Evolutionary conservation across 2,797 vertebrate species (phyloP), one percentile per base, ranked within the genome.

Genomic region (Rhabdophis nuchalis): DNA sequence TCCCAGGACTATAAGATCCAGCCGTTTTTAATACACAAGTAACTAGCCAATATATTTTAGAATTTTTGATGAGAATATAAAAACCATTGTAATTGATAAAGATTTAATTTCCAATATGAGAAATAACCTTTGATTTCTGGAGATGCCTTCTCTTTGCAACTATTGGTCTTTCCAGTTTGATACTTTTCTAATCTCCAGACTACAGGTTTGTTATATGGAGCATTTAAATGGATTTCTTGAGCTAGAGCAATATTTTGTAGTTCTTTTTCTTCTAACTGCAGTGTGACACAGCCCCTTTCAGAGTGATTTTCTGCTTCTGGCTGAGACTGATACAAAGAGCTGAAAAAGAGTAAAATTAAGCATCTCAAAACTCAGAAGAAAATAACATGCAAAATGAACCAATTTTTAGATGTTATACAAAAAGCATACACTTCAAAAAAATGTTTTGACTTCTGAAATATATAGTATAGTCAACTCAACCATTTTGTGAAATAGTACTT

Each of bases 301-400:
- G 57, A 25, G 64, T 94, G 90, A 25, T 93, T 93, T 93, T 94
- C 93, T 93, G 88, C 92, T 68, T 90, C 77, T 92, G 72, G 93
- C 88, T 16, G 86, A 87, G 50, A 90, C 87, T 92, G 88, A 90
- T 4, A 90, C 88, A 90, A 36, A 90, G 95, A 95, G 91, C 95
- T 97, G 95, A 92, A 97, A 96, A n/a, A 97, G 91, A 96, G 18
- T 85, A 86, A 89, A 3, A 56, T 85, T 41, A 96, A 90, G 92
- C 64, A 90, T 6, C 72, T 92, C 36, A 86, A 95, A 77, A 14
- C 64, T 11, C 7, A 88, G 68, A 64, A 82, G 23, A 68, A 32
- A 92, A 92, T 85, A 54, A 86, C 5, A 60, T 29, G 91, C 88
- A 90, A 88, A 89, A 0, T 82, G 18, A 90, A 92, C 16, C 9